phyloP scores from a whole-genome alignment of 2,113 vertebrate species.

The Hepsetus odoe region DNA sequence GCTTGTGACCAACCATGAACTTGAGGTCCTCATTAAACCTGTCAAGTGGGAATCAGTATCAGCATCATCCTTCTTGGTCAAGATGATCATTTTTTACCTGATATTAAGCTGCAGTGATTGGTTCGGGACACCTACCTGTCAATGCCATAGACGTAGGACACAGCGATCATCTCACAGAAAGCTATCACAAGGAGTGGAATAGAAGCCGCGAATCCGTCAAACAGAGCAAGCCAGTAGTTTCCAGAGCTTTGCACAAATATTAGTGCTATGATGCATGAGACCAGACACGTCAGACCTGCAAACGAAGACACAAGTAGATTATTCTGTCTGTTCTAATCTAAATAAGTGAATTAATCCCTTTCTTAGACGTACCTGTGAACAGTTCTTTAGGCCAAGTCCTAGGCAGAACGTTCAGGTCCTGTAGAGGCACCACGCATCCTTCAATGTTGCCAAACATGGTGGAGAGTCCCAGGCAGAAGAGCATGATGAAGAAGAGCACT shows the following conservation, averaged over 20 bases:
- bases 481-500: slow-evolving; percentile 95
- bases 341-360: not conserved
- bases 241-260: slow-evolving; percentile 88
- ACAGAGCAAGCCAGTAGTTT: slow-evolving; percentile 89
- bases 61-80: not conserved
- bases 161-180: slow-evolving; percentile 86
- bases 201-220: slow-evolving; percentile 89
- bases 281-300: slow-evolving; percentile 80
- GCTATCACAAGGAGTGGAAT: slow-evolving; percentile 88
- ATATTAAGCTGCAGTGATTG: too few species aligned
- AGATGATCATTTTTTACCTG: not conserved
- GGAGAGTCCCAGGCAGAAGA: slow-evolving; percentile 96
- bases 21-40: slow-evolving; percentile 90
- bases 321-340: too few species aligned
- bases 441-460: slow-evolving; percentile 97
- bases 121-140: slow-evolving; percentile 83
- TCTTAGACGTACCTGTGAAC: slow-evolving; percentile 76
- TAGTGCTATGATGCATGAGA: slow-evolving; percentile 79
- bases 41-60: slow-evolving; percentile 5
- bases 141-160: slow-evolving; percentile 89
- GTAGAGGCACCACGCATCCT: slow-evolving; percentile 87
- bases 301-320: slow-evolving; percentile 52
- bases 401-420: slow-evolving; percentile 83
- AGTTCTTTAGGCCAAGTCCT: slow-evolving; percentile 87
- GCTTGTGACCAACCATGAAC: slow-evolving; percentile 86